Evolutionary conservation across 2,797 vertebrate genomes (phyloP).

Genomic region (Furcifer pardalis): DNA sequence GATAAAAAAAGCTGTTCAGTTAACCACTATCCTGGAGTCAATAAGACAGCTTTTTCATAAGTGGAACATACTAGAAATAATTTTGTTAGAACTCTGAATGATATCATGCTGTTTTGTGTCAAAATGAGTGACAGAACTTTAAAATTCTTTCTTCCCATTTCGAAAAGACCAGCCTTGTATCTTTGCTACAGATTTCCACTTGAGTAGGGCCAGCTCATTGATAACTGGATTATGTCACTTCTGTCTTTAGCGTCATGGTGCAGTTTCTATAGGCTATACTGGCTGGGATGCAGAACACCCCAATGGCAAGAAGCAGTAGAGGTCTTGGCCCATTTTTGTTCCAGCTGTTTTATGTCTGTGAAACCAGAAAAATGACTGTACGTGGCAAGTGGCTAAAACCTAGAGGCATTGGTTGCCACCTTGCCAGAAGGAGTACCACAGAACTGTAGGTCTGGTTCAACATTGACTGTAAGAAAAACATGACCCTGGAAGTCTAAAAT

Average conservation of each 20-base stretch:
- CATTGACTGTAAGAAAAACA: no score
- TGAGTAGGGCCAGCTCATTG: background rate
- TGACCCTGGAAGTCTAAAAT: background rate
- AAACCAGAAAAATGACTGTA: no score
- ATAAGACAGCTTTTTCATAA: constrained; percentile 23
- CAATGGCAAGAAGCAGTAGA: no score
- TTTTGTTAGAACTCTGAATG: constrained; percentile 21
- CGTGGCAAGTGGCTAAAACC: no score
- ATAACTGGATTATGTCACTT: no score
- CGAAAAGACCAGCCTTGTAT: constrained; percentile 32
- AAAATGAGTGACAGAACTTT: constrained; percentile 30
- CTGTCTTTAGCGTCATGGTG: background rate
- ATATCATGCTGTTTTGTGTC: constrained; percentile 4
- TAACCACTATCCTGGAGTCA: background rate
- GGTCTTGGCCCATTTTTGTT: no score
- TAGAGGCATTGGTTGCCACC: no score
- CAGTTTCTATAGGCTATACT: no score
- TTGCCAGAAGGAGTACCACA: no score
- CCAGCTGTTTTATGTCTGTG: no score
- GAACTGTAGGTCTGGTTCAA: no score
- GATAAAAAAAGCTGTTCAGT: constrained; percentile 42
- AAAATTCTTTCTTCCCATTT: constrained; percentile 17
- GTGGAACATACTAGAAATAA: constrained; percentile 25
- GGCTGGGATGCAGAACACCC: no score
- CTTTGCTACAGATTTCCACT: background rate